Base-by-base conservation (phyloP, 2,113 vertebrate genomes). In the Columbina picui region DNA sequence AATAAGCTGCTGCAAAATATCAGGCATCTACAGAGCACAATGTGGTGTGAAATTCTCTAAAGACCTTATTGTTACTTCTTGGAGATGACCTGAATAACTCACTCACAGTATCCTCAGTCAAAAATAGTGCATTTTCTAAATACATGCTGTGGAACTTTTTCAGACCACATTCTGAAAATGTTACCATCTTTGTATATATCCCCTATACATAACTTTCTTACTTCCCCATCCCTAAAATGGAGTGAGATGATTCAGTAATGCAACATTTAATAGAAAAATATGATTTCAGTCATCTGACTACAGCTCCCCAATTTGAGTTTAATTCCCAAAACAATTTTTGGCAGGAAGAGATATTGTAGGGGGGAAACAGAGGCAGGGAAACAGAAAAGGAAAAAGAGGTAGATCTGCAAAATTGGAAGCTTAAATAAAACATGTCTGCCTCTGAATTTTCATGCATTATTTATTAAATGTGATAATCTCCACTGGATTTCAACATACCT, bases 1-100 rank as follows among this genome's bases (percentile, higher is more conserved):
- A 96, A 91, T 75, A 95, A 84, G 83, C 81, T 93, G 64, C 67
- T 84, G 61, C 82, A 87, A 95, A 94, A 56, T 69, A 82, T 18
- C 77, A 92, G 59, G 50, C 87, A 79, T 34, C 77, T 80, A 75
- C 45, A 69, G 80, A 81, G 34, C 61, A 83, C 5, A 6, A 6
- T 30, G 32, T 56, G 49, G 53, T 64, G 43, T 36, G 53, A 92
- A 90, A 91, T 25, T 63, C 2, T 43, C 74, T 53, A 23, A 84
- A 86, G 65, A 39, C 22, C 34, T 91, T 75, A 60, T 7, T 70
- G 12, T 41, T 38, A 19, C 21, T 87, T 89, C 36, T 94, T 86
- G 63, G 63, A 80, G 67, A 60, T 75, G 79, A 96, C 82, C 94
- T 88, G 65, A 19, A 88, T 90, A 93, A 87, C 41, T 94, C 45